Base-by-base conservation (phyloP, 2,888 invertebrate species). In the Trachelus iudaicus region DNA sequence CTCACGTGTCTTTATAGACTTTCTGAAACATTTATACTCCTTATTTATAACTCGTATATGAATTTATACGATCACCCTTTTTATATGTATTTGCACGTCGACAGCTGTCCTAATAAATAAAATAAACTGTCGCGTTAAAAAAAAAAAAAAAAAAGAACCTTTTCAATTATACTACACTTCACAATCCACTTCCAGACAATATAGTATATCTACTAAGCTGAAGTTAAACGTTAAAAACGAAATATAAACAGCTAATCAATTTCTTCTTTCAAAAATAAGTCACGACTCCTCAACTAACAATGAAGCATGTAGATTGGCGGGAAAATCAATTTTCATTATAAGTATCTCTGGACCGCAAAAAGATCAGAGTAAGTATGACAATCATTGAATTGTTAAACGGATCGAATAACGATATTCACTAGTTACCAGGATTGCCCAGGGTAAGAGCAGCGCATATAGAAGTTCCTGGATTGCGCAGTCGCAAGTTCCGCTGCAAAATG, bases 1-100 rank as follows among this genome's bases (percentile, higher is more conserved):
- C 56, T 56, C 35, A 77, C 75, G 68, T 69, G 71, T 73, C 15
- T 79, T 35, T 76, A 74, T 71, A 79, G 69, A n/a, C 77, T 73
- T 78, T 79, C 77, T 80, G 75, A 80, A 76, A 71, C 33, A 77
- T 69, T 37, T 56, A 56, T 56, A 76, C 69, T 73, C 31, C 76
- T 79, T 77, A 79, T 80, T 80, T 80, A 79, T 80, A 77, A 79
- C 77, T 79, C 79, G 79, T 79, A 75, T 79, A 79, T 74, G n/a
- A 75, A 69, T 73, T 75, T 77, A 37, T 69, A 75, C 73, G 76
- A 34, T 56, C 56, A 56, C 56, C 56, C 56, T 56, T 56, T 56
- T 56, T 56, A 56, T 56, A 56, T 56, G 56, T 56, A 56, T 56
- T 56, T 56, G 56, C 56, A 56, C 56, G 56, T 56, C 56, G 56